These are phyloP conservation scores for Nothocercus nigrocapillus DNA, from an alignment of 2,113 vertebrate genomes.

Conservation along the genomic window DNA sequence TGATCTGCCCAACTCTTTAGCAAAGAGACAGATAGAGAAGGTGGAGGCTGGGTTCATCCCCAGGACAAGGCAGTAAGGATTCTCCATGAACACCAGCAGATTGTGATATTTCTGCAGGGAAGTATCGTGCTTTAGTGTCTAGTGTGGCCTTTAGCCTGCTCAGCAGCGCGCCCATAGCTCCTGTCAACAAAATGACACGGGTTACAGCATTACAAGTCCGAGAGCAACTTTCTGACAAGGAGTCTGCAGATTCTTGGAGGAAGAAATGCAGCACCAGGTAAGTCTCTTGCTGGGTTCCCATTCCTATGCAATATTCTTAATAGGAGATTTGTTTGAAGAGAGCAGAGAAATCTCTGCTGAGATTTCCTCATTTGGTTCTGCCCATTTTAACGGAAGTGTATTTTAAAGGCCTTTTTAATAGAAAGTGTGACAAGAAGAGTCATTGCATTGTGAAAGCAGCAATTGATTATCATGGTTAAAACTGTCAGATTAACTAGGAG, in stretches of 20 bases:
- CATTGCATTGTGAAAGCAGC: background rate
- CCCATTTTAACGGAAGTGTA: background rate
- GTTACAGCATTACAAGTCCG: background rate
- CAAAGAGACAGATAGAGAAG: background rate
- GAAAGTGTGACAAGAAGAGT: background rate
- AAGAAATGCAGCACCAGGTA: background rate
- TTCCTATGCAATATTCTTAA: background rate
- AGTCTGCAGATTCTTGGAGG: background rate
- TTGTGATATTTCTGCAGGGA: background rate
- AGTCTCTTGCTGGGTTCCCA: background rate
- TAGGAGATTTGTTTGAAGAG: background rate
- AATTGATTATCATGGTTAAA: constrained; percentile 49
- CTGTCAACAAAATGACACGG: background rate
- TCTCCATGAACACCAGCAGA: background rate
- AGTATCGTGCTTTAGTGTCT: background rate
- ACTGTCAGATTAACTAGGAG: constrained; percentile 40
- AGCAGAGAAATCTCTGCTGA: background rate
- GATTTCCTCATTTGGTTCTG: constrained; percentile 24
- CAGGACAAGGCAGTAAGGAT: background rate
- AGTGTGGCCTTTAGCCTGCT: background rate
- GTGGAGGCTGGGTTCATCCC: background rate
- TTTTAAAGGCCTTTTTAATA: constrained; percentile 25
- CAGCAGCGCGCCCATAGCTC: background rate
- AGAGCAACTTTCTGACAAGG: background rate
- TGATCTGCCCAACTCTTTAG: background rate